Conservation (phyloP, 2,888 invertebrate genomes). For the Spisula subtruncata region DNA sequence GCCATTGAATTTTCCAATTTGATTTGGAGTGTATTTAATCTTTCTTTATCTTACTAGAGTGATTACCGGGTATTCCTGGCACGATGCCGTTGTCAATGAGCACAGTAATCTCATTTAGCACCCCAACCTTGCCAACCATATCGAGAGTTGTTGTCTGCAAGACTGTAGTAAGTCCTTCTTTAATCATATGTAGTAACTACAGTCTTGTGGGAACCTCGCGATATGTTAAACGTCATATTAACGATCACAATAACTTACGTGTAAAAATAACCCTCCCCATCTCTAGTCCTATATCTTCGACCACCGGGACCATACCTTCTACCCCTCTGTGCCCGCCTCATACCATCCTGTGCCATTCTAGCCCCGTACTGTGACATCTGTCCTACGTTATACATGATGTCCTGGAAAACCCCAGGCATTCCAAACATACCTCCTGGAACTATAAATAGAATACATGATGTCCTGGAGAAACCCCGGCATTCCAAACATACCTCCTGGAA, state of each 20-base stretch:
- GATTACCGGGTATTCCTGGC: too few species aligned
- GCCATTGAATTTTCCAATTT: too few species aligned
- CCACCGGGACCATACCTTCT: conserved; percentile 34
- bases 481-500: conserved; percentile 11
- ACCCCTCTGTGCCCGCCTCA: conserved; percentile 31
- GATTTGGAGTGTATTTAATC: too few species aligned
- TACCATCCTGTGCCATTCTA: conserved; percentile 24
- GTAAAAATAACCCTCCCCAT: conserved; percentile 28
- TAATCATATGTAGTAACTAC: too few species aligned
- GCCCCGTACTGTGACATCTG: not conserved
- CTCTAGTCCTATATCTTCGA: conserved; percentile 17
- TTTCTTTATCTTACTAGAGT: too few species aligned
- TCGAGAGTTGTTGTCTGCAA: too few species aligned
- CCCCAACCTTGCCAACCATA: too few species aligned
- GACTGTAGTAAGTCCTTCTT: too few species aligned
- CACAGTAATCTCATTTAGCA: too few species aligned
- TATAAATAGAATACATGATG: conserved; percentile 21
- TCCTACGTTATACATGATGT: conserved; percentile 8
- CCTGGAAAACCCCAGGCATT: conserved; percentile 20
- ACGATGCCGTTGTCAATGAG: too few species aligned
- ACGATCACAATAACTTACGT: not conserved
- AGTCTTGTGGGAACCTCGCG: too few species aligned
- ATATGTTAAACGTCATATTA: too few species aligned
- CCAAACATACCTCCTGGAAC: conserved; percentile 21
- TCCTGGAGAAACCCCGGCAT: conserved; percentile 25